Evolutionary conservation across 2,113 vertebrate genomes (phyloP).

Genomic region (Mustelus asterias): DNA sequence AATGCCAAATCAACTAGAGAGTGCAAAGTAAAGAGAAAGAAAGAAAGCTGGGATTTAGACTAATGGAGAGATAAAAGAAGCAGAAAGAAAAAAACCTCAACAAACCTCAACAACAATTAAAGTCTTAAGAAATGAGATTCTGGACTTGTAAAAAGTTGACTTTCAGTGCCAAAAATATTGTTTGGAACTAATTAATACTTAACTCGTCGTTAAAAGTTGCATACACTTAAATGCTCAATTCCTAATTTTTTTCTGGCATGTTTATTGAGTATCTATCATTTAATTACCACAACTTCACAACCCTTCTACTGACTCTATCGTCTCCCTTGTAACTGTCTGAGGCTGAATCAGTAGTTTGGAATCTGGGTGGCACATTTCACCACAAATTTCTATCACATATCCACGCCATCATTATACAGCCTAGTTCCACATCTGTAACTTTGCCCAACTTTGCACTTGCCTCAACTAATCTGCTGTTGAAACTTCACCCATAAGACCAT

Average conservation of each 20-base stretch:
- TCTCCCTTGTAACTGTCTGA: no score
- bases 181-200: background rate
- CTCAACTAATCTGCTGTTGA: no score
- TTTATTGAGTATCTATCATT: background rate
- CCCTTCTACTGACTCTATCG: no score
- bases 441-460: no score
- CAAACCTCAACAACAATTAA: background rate
- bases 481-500: no score
- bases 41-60: background rate
- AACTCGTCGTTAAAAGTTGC: background rate
- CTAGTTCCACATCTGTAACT: no score
- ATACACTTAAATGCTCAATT: background rate
- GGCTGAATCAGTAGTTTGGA: no score
- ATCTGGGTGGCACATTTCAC: no score
- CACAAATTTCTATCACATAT: no score
- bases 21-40: background rate
- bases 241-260: background rate
- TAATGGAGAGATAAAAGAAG: background rate
- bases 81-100: background rate
- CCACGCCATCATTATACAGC: no score
- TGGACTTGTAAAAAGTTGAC: background rate
- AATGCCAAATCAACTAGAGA: background rate
- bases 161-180: background rate
- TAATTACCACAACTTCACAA: background rate
- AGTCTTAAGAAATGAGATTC: background rate